Evolutionary conservation across 2,797 vertebrate genomes (phyloP).

Genomic region (Sparidentex hasta): DNA sequence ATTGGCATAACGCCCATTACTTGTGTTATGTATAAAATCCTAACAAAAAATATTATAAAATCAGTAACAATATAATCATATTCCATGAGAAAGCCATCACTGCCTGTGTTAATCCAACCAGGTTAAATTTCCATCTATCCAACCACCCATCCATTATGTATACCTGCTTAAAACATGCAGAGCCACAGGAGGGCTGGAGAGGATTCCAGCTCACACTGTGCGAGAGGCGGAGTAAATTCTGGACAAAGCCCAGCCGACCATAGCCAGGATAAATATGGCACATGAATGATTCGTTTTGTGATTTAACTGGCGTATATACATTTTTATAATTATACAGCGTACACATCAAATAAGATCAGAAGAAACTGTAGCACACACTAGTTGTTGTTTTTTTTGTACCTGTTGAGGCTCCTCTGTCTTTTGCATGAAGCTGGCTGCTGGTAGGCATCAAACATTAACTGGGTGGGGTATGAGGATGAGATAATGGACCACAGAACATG

Average conservation of each 20-base stretch:
- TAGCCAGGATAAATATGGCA: neutral
- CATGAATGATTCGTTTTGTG: constrained; percentile 7
- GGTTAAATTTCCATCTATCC: constrained; percentile 35
- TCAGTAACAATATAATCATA: constrained; percentile 30
- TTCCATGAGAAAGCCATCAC: constrained; percentile 34
- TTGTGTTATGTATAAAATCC: constrained; percentile 21
- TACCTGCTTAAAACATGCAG: constrained; percentile 53
- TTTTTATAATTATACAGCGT: neutral
- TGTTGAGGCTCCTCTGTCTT: neutral
- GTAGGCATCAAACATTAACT: constrained; percentile 17
- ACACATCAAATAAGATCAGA: neutral
- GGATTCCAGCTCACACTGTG: constrained; percentile 25
- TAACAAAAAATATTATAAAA: no score
- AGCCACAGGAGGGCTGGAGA: constrained; percentile 26
- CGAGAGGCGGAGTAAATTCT: constrained; percentile 12
- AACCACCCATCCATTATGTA: constrained; percentile 43
- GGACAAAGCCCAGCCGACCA: constrained; percentile 35
- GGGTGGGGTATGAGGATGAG: constrained; percentile 13
- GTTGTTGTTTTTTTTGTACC: neutral
- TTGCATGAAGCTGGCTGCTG: neutral
- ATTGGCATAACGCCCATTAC: constrained; percentile 9
- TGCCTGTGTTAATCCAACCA: constrained; percentile 28
- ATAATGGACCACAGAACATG: constrained; percentile 19
- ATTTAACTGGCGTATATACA: neutral
- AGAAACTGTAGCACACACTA: neutral